phyloP scores from a whole-genome alignment of 2,113 vertebrate genomes.

The Mola mola region DNA sequence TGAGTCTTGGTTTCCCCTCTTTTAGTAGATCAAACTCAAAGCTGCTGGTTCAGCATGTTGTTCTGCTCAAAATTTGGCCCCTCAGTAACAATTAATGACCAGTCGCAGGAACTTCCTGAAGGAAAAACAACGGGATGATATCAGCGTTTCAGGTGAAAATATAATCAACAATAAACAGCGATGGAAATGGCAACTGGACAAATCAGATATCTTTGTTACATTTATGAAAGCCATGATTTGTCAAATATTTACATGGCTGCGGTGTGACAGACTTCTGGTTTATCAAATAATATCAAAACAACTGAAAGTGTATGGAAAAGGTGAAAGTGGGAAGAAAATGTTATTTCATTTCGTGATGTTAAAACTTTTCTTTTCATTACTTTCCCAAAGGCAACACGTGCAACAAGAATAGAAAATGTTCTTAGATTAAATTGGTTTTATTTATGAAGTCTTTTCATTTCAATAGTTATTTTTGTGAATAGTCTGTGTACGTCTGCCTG shows the following conservation, averaged over 20 bases:
- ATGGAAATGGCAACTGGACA: conserved; percentile 33
- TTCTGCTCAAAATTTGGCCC: conserved; percentile 52
- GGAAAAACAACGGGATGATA: conserved; percentile 71
- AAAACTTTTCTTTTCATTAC: too few species aligned
- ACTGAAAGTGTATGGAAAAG: neutral
- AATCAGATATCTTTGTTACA: conserved; percentile 14
- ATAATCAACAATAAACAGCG: conserved; percentile 58
- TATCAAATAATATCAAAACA: conserved; percentile 17
- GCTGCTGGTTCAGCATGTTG: conserved; percentile 30
- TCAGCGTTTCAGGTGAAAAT: conserved; percentile 67
- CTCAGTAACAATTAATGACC: conserved; percentile 69
- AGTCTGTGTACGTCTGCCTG: neutral
- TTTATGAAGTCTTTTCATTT: neutral
- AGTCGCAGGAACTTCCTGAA: conserved; percentile 75
- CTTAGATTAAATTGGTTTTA: neutral
- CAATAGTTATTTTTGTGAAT: neutral
- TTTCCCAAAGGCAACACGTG: too few species aligned
- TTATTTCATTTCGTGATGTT: too few species aligned
- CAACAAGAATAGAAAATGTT: too few species aligned
- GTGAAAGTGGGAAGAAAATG: conserved; percentile 2
- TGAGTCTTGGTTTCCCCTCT: conserved; percentile 1
- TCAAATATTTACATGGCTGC: conserved; percentile 25
- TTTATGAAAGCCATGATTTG: conserved; percentile 21
- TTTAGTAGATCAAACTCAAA: conserved; percentile 22
- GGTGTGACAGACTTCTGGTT: conserved; percentile 14